Evolutionary conservation across 2,113 vertebrate genomes (phyloP), one percentile per base, ranked within the genome.

Genomic region (Murina feae): DNA sequence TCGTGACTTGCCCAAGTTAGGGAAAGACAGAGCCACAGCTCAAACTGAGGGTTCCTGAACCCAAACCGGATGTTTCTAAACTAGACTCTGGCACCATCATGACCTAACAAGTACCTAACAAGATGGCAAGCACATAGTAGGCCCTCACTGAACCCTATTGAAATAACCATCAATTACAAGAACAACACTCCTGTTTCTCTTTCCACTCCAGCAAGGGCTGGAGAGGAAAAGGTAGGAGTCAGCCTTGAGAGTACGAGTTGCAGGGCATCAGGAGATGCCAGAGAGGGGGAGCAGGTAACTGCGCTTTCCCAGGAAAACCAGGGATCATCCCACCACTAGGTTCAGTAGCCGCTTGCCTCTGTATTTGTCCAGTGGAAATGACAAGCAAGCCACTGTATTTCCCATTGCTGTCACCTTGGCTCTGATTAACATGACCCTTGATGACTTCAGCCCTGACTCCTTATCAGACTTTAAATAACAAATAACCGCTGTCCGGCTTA

Each of bases 201-300:
- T 75, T 69, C 21, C 9, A 47, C 14, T 68, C 28, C 72, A 83
- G 0, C 21, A 81, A 58, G 20, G 17, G 14, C 68, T n/a, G 35
- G 86, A n/a, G 42, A 66, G 25, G 25, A 78, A 49, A 63, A 25
- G 32, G 18, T n/a, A 30, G 68, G 53, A 53, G 7, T 66, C 23
- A 18, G 21, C 16, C 32, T 25, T 42, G 69, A 49, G n/a, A 20
- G 6, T 39, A 14, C 25, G n/a, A 53, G 37, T 8, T 21, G 23
- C 74, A n/a, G 10, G 9, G 16, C 1, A 0, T 39, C n/a, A 8
- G 55, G 51, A 37, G 35, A 42, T 2, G 5, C 9, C 5, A 23
- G 32, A n/a, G 83, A 2, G 12, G 5, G 35, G 25, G 14, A 16
- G 16, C 39, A 30, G 21, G 44, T 35, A 23, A 35, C 51, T 60